Base-by-base conservation (phyloP, 2,113 vertebrate genomes). In the Gopherus evgoodei region DNA sequence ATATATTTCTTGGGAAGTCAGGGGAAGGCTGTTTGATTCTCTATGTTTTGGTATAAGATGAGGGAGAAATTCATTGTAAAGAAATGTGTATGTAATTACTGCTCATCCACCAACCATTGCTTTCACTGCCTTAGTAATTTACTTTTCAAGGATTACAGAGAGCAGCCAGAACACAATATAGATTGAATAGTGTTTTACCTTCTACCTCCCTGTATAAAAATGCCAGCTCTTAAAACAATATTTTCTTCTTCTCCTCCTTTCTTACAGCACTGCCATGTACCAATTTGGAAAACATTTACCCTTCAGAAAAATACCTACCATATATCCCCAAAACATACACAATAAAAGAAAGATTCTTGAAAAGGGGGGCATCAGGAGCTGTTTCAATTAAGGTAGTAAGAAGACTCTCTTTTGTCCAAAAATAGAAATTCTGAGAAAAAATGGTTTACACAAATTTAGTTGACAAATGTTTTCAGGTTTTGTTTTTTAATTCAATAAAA, bases 31-130 rank as follows among this genome's bases (percentile, higher is more conserved):
- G 16, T 29, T 35, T 44, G n/a, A 27, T 19, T 59, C 50, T 49
- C 31, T 96, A 95, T 93, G 95, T 97, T 96, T 97, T 93, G 94
- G 93, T 95, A 93, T 93, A 94, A 89, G 91, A 84, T 93, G 96
- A 91, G 93, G 96, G 96, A 96, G 91, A 92, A 85, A 96, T 52
- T 11, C 50, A 53, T 35, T 31, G 38, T 91, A 79, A 90, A 72
- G 62, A 92, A 94, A 96, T 96, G 90, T 52, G 50, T 27, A 8
- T 44, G 12, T 93, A 95, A 95, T 96, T 93, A 89, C 88, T 96
- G 94, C 79, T 95, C 42, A 80, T 81, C 52, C 94, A 86, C 49
- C 0, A 2, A 95, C 50, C 82, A 8, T 76, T 94, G 83, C 84
- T 93, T 97, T 96, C 83, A 21, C 56, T 86, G 87, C 86, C 84